Percentiles rank a stretch among this genome's conserved stretches.
These are phyloP conservation scores for Helobdella robusta DNA, from an alignment of 2,888 invertebrate species.

Conservation along the genomic window DNA sequence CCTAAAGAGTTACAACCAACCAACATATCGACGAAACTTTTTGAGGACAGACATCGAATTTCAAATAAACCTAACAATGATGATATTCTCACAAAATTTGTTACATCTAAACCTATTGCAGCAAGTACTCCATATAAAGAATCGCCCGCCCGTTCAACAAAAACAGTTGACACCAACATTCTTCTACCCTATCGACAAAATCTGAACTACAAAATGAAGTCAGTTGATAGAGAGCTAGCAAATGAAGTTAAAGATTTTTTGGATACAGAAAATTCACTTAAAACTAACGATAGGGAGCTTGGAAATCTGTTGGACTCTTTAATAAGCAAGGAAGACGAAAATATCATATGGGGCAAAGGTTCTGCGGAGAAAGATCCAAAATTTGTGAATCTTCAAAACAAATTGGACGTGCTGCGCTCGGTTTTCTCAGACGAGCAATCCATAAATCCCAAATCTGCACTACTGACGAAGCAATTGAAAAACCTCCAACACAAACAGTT, in stretches of 20 bases:
- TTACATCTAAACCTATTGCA: too few relatives aligned
- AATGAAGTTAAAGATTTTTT: slow-evolving; percentile 20
- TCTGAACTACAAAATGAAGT: background rate
- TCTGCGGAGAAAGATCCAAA: background rate
- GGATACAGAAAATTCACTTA: background rate
- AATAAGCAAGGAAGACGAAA: slow-evolving; percentile 21
- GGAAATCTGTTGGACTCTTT: background rate
- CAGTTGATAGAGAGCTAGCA: slow-evolving; percentile 1
- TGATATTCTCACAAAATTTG: too few relatives aligned
- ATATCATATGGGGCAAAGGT: background rate
- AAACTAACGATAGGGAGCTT: background rate
- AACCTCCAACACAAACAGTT: too few relatives aligned
- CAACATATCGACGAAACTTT: too few relatives aligned
- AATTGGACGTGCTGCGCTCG: background rate
- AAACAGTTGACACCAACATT: background rate
- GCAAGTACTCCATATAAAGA: too few relatives aligned
- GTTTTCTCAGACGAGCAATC: too few relatives aligned
- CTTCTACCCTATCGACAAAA: background rate
- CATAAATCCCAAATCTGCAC: too few relatives aligned
- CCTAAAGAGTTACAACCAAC: background rate
- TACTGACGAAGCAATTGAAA: too few relatives aligned
- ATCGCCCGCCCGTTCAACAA: too few relatives aligned
- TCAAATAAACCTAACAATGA: too few relatives aligned
- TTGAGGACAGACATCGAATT: too few relatives aligned
- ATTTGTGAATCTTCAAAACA: background rate